Base-by-base conservation (phyloP, 2,113 vertebrate genomes). In the Crotophaga sulcirostris region DNA sequence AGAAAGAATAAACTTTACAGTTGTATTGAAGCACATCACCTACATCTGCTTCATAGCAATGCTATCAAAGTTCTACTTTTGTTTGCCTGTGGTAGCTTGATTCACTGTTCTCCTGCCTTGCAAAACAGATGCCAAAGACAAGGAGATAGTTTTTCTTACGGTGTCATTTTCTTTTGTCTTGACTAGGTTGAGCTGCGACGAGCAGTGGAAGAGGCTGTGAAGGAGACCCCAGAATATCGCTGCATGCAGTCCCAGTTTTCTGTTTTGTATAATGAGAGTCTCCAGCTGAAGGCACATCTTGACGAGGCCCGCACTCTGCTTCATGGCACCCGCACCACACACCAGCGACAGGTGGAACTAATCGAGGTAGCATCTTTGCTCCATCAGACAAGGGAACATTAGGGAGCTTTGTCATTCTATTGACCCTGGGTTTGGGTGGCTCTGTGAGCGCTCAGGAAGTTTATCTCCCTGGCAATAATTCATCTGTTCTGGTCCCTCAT, bases 231-330 rank as follows among this genome's bases (percentile, higher is more conserved):
- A 0, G 99, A 99, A 63, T 99, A 99, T 66, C 99, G 99, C 69
- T 99, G 99, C 91, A 99, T 99, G 95, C 99, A 99, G 97, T 99
- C 99, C 0, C 99, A 99, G 56, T 99, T 99, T 96, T 99, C 99
- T 4, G 99, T 99, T 45, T 89, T 99, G 34, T 99, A 99, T 90
- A 99, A 99, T 0, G 99, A 99, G 96, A 99, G 99, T 45, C 98
- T 99, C 23, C 99, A 99, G 88, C 96, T 99, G 92, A 99, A 99
- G 87, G 98, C 98, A 18, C 99, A 99, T 52, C 98, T 99, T 67
- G 99, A 99, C 7, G 99, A 99, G 94, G 99, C 99, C 3, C 99
- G 99, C 11, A 98, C 98, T 21, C 97, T 99, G 42, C 98, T 99
- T 56, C 98, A 99, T 13, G 99, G 99, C 17, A 99, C 99, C 14